Percentiles rank a stretch among this genome's conserved stretches.
phyloP scores from a whole-genome alignment of 1,140 invertebrate genomes.

The Periplaneta americana region DNA sequence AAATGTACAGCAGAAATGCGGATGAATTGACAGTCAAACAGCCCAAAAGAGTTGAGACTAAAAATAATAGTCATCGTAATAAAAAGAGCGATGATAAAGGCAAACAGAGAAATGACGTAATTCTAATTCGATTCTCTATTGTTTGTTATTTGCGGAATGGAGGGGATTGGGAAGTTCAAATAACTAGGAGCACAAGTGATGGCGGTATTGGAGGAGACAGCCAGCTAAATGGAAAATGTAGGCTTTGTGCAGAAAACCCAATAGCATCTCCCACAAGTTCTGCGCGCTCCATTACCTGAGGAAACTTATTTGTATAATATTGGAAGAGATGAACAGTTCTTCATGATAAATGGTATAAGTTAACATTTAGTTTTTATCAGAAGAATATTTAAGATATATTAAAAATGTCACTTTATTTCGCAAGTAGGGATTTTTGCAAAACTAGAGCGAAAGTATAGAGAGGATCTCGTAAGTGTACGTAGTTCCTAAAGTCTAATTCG shows the following conservation, averaged over 20 bases:
- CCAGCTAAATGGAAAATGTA: too few species aligned
- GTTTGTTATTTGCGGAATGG: background rate
- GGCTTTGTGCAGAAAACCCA: background rate
- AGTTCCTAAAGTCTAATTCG: too few species aligned
- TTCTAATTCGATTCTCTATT: background rate
- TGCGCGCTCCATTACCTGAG: background rate
- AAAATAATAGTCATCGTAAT: background rate
- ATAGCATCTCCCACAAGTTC: background rate
- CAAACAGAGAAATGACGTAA: background rate
- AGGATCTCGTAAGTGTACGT: too few species aligned
- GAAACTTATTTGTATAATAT: background rate
- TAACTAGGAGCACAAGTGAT: background rate
- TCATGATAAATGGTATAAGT: background rate
- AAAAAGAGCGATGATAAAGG: background rate
- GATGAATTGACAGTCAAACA: background rate
- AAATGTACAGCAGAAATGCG: background rate
- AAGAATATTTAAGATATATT: too few species aligned
- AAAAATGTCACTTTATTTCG: too few species aligned
- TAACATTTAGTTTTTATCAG: too few species aligned
- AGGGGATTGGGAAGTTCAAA: background rate
- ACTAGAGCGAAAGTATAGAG: too few species aligned
- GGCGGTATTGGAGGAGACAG: too few species aligned
- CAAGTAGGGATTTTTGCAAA: too few species aligned
- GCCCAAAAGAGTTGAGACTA: background rate
- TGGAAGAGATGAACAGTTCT: background rate